Evolutionary conservation across 1,140 invertebrate species (phyloP).

Genomic region (Caerostris darwini): DNA sequence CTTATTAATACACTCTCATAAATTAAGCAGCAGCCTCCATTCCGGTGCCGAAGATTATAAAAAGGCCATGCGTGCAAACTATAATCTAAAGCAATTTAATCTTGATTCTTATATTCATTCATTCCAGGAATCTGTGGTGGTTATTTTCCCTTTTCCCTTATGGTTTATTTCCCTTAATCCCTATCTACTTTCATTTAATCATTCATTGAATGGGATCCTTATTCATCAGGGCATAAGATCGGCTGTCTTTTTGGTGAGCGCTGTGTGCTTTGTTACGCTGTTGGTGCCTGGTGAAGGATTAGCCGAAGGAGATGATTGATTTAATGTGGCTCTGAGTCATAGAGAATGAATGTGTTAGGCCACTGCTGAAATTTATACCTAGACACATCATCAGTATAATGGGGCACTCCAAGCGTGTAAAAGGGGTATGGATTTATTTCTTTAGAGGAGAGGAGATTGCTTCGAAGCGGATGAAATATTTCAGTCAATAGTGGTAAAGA

Average conservation of each 20-base stretch:
- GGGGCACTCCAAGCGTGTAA: background rate
- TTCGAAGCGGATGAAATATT: background rate
- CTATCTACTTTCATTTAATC: conserved; percentile 59
- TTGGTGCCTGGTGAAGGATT: conserved; percentile 9
- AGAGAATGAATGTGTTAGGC: background rate
- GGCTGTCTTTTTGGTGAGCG: conserved; percentile 12
- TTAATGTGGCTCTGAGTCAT: conserved; percentile 59
- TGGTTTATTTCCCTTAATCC: conserved; percentile 67
- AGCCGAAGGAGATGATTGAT: conserved; percentile 48
- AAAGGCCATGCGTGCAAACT: conserved; percentile 38
- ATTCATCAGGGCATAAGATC: conserved; percentile 51
- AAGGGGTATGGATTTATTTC: conserved; percentile 32
- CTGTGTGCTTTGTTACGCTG: conserved; percentile 5
- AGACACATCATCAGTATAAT: conserved; percentile 43
- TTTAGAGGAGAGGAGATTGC: background rate
- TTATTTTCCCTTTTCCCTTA: background rate
- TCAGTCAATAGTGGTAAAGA: too few relatives aligned
- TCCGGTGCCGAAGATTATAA: background rate
- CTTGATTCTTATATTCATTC: conserved; percentile 59
- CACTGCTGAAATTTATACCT: background rate
- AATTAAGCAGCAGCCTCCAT: conserved; percentile 53
- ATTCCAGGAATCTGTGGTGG: conserved; percentile 50
- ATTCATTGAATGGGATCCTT: conserved; percentile 22
- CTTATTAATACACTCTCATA: conserved; percentile 74
- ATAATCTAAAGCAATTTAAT: conserved; percentile 76